These are phyloP conservation scores for Bovichtus diacanthus DNA, from an alignment of 2,797 vertebrate genomes.

Conservation along the genomic window DNA sequence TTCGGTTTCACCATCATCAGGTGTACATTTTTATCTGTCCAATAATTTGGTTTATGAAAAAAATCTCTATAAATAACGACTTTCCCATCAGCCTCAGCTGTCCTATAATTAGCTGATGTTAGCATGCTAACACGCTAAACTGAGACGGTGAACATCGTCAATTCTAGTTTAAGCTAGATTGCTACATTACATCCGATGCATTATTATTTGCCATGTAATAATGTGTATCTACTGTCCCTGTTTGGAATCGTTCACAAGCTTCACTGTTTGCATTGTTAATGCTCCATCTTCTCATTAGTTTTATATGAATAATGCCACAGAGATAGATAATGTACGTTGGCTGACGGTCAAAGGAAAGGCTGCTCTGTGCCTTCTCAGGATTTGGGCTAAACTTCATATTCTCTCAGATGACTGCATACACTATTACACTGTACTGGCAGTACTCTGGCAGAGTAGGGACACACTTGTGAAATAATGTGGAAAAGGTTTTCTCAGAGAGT, in stretches of 20 bases:
- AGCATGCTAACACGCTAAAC: neutral
- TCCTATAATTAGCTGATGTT: neutral
- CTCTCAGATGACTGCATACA: conserved; percentile 43
- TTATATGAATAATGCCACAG: conserved; percentile 30
- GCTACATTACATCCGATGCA: neutral
- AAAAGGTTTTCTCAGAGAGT: conserved; percentile 61
- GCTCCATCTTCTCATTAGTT: conserved; percentile 20
- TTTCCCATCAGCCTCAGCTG: neutral
- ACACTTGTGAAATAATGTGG: conserved; percentile 58
- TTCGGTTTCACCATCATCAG: neutral
- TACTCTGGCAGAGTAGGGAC: conserved; percentile 14
- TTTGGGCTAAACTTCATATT: conserved; percentile 39
- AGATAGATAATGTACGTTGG: neutral
- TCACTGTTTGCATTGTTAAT: conserved; percentile 9
- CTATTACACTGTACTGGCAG: conserved; percentile 1
- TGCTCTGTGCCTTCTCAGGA: conserved; percentile 7
- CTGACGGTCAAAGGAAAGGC: conserved; percentile 23
- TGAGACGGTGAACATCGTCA: neutral
- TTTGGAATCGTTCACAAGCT: neutral
- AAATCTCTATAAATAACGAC: neutral
- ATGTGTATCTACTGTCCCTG: neutral
- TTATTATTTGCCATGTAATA: neutral
- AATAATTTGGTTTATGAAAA: neutral
- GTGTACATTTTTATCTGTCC: neutral
- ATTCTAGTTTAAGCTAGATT: neutral